Evolutionary conservation across 2,888 invertebrate genomes (phyloP), one percentile per base, ranked within the genome.

Genomic region (Chrysodeixis includens): DNA sequence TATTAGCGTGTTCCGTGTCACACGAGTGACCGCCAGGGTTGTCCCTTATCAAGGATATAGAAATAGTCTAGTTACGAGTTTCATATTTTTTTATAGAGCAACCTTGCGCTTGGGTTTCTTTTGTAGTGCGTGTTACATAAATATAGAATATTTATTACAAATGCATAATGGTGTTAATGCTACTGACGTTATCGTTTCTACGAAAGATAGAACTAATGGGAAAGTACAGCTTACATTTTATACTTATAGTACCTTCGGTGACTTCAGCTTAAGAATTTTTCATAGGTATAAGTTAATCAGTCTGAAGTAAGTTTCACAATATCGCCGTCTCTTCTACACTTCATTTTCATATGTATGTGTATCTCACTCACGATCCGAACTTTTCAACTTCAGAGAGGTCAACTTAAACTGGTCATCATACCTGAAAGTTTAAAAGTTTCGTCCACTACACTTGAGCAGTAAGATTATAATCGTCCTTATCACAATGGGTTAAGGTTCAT

Each of bases 1-100:
- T 94, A 95, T 95, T 91, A 94, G 89, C 92, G 90, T 93, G 92
- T 92, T 92, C 91, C 94, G 93, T 94, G 94, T 92, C 93, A 92
- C 91, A 92, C 91, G 91, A 88, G 86, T 85, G 85, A 74, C 79
- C 65, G 54, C 20, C 66, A 81, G 81, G 81, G 81, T 49, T 81
- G 82, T 44, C 63, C 6, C 56, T 22, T 8, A 6, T 46, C 62
- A 60, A 67, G 73, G 59, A 55, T 66, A 61, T 49, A 49, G 20
- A 20, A 53, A n/a, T 53, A 53, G n/a, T 40, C 40, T 40, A 14
- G n/a, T 40, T 40, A n/a, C 40, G 14, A 0, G n/a, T 40, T 40
- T 40, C n/a, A n/a, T 40, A 6, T n/a, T 40, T 35, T 35, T 40
- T 14, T 40, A 32, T 32, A 32, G 40, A n/a, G n/a, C n/a, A 40